phyloP scores from a whole-genome alignment of 2,888 invertebrate species.

The Pseudococcus longispinus region DNA sequence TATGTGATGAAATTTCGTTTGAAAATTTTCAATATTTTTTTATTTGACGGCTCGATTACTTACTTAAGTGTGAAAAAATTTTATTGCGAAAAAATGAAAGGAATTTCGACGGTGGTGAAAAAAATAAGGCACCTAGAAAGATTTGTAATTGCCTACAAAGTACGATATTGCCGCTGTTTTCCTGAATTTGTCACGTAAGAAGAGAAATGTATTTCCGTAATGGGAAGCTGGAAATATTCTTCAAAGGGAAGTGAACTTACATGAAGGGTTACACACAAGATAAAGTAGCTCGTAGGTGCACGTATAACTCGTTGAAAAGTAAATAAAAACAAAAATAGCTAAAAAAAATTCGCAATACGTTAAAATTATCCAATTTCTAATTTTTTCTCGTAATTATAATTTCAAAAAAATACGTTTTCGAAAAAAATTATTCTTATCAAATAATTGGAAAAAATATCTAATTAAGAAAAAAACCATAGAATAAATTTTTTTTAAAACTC shows the following conservation, averaged over 20 bases:
- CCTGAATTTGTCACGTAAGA: constrained; percentile 18
- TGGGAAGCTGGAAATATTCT: background rate
- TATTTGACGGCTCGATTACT: background rate
- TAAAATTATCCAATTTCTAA: background rate
- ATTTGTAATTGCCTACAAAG: background rate
- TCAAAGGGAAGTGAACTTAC: background rate
- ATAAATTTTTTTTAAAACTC: background rate
- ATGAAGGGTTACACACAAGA: background rate
- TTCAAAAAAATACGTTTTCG: background rate
- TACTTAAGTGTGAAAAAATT: background rate
- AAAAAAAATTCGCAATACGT: background rate
- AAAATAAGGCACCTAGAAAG: background rate
- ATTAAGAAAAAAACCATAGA: background rate
- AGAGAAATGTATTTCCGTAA: constrained; percentile 9
- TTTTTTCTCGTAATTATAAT: background rate
- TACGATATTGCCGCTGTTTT: background rate
- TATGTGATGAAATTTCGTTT: background rate
- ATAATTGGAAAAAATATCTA: background rate
- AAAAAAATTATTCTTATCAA: background rate
- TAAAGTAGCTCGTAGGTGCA: background rate
- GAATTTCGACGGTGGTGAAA: background rate
- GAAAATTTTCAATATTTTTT: background rate
- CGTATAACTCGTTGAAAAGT: background rate
- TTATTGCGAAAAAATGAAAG: background rate
- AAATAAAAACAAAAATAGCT: background rate